A percentile compares a stretch with the other conserved stretches of the same genome.
These are phyloP conservation scores for Pampus argenteus DNA, from an alignment of 2,797 vertebrate genomes.

Conservation along the genomic window DNA sequence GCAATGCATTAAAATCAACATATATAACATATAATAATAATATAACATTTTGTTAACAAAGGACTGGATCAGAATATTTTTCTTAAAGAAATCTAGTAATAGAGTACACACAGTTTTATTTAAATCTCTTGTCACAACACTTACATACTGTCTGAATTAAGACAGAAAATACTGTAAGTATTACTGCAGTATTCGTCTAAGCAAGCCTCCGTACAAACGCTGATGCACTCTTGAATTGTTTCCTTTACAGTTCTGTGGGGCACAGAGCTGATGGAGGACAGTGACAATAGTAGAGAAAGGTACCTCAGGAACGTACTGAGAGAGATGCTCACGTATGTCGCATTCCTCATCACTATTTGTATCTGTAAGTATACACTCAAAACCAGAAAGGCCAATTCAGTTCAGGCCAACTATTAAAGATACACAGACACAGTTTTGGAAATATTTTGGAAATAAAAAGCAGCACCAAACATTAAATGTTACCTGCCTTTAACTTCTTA, in stretches of 20 bases:
- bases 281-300: conserved; percentile 90
- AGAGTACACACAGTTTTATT: too few relatives aligned
- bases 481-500: too few relatives aligned
- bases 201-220: background rate
- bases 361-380: conserved; percentile 87
- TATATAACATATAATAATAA: background rate
- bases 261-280: conserved; percentile 94
- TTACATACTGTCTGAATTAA: background rate
- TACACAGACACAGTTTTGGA: background rate
- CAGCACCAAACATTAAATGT: too few relatives aligned
- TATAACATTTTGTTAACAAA: background rate
- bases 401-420: background rate
- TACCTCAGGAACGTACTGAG: conserved; percentile 93
- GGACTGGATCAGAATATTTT: background rate
- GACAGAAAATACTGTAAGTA: background rate
- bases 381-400: too few relatives aligned
- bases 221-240: background rate
- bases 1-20: too few relatives aligned
- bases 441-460: too few relatives aligned
- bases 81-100: background rate
- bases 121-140: too few relatives aligned
- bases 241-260: conserved; percentile 92
- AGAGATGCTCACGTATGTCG: conserved; percentile 91
- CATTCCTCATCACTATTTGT: conserved; percentile 92
- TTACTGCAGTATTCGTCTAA: background rate